phyloP scores from a whole-genome alignment of 1,140 invertebrate genomes.

The Elymnias hypermnestra region DNA sequence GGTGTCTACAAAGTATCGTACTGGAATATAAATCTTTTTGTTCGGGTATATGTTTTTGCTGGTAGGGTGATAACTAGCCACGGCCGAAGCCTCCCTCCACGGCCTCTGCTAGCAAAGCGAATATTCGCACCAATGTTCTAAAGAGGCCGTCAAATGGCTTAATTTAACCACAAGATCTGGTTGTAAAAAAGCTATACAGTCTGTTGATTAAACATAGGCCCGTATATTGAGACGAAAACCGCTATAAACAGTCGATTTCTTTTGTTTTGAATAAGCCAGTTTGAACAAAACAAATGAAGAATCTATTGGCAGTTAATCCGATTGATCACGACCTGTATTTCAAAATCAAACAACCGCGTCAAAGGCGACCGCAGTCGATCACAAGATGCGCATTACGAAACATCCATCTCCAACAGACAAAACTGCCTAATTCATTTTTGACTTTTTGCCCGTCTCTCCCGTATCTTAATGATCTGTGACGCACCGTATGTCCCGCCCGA shows the following conservation, averaged over 20 bases:
- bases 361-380: constrained; percentile 20
- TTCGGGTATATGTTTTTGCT: too few species aligned
- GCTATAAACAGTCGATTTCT: neutral
- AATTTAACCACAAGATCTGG: too few species aligned
- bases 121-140: too few species aligned
- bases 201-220: too few species aligned
- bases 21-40: too few species aligned
- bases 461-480: constrained; percentile 31
- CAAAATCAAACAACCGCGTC: constrained; percentile 10
- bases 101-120: too few species aligned
- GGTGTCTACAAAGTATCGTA: too few species aligned
- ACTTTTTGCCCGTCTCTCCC: constrained; percentile 14
- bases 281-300: constrained; percentile 8
- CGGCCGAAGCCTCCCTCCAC: too few species aligned
- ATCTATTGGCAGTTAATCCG: constrained; percentile 1
- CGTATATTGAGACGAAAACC: too few species aligned
- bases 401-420: constrained; percentile 6
- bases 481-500: constrained; percentile 9
- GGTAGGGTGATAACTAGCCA: too few species aligned
- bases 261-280: constrained; percentile 1
- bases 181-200: too few species aligned
- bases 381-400: constrained; percentile 16
- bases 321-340: constrained; percentile 12
- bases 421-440: constrained; percentile 13
- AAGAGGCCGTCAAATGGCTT: too few species aligned